phyloP scores from a whole-genome alignment of 2,113 vertebrate genomes.

The Hemiprocne comata region DNA sequence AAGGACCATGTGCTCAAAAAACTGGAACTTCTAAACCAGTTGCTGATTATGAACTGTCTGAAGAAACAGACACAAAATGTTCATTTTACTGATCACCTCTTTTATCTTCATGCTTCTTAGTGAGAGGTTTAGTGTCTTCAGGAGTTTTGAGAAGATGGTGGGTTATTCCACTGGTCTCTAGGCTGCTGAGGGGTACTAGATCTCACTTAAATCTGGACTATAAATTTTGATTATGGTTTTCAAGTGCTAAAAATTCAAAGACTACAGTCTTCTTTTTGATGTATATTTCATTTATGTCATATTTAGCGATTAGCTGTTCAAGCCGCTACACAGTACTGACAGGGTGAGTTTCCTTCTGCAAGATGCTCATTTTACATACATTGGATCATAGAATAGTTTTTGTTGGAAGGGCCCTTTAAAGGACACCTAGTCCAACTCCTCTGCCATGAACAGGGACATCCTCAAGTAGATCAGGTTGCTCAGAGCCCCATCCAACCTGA shows the following conservation, averaged over 20 bases:
- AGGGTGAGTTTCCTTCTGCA: not conserved
- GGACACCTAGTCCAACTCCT: no score
- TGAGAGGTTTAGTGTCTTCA: not conserved
- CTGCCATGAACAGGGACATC: no score
- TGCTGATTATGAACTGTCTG: not conserved
- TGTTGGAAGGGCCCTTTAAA: no score
- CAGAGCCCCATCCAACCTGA: no score
- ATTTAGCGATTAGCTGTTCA: not conserved
- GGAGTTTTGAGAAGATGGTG: not conserved
- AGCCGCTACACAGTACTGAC: not conserved
- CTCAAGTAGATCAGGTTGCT: no score
- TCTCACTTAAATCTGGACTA: not conserved
- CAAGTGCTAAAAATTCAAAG: not conserved
- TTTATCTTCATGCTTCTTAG: not conserved
- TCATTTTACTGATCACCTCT: not conserved
- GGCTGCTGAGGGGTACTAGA: not conserved
- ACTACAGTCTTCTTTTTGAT: not conserved
- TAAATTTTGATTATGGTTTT: not conserved
- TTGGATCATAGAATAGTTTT: no score
- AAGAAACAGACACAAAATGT: not conserved
- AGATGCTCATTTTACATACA: not conserved
- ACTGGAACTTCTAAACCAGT: not conserved
- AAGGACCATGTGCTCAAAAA: not conserved
- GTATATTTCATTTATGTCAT: not conserved
- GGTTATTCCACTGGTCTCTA: not conserved